A percentile compares a stretch with the other conserved stretches of the same genome.
These are phyloP conservation scores for Morus bassanus DNA, from an alignment of 2,797 vertebrate genomes.

Conservation along the genomic window DNA sequence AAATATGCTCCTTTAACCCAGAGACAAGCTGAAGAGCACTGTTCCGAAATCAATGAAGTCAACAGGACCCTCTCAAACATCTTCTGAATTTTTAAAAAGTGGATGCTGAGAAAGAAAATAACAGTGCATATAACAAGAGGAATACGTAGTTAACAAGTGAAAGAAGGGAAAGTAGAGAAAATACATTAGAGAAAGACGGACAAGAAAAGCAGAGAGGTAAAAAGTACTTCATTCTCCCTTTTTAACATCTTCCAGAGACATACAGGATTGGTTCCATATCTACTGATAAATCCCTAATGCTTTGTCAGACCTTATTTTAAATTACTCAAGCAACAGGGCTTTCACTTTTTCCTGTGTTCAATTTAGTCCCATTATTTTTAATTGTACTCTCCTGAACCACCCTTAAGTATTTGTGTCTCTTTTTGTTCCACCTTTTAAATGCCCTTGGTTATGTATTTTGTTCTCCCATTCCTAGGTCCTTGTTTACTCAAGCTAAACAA, in stretches of 20 bases:
- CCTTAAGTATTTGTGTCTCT: background rate
- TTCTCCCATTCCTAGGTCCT: background rate
- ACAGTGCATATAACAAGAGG: fast-evolving
- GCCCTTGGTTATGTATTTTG: background rate
- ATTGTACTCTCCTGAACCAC: background rate
- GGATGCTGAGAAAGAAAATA: background rate
- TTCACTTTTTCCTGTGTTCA: background rate
- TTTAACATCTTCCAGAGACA: background rate
- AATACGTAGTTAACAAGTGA: background rate
- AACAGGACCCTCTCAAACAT: background rate
- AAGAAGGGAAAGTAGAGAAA: background rate
- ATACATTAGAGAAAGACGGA: background rate
- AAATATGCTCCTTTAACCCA: background rate
- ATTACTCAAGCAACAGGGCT: background rate
- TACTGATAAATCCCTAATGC: background rate
- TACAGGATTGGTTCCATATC: background rate
- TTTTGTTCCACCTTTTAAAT: background rate
- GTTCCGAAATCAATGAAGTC: background rate
- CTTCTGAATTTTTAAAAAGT: background rate
- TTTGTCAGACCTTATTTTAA: background rate
- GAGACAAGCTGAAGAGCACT: background rate
- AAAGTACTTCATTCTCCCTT: background rate
- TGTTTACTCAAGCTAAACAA: background rate
- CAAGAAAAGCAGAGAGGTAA: background rate
- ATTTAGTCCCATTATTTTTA: background rate